Percentiles rank a stretch among this genome's conserved stretches.
Evolutionary conservation across 30 jellyfish, hydroid and myxozoan species (phyloP).

Genomic region (Pelagia noctiluca): DNA sequence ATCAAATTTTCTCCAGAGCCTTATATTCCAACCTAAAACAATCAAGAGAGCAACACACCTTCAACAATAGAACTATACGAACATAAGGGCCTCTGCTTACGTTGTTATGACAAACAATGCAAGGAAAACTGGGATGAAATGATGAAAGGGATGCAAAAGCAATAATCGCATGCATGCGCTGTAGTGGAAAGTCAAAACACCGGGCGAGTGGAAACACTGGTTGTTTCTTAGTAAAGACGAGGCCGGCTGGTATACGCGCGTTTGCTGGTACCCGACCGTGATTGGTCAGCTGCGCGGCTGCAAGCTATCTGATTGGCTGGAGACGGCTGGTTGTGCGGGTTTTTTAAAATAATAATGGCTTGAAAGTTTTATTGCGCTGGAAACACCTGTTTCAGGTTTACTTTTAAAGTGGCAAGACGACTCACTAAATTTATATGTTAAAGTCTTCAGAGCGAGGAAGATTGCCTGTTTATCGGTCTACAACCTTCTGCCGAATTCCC

Average conservation of each 20-base stretch:
- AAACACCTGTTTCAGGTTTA: constrained; percentile 81
- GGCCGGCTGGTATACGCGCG: constrained; percentile 85
- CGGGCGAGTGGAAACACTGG: too few species aligned
- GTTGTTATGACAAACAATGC: too few species aligned
- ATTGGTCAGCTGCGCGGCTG: constrained; percentile 80
- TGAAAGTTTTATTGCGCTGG: constrained; percentile 59
- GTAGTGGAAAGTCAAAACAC: too few species aligned
- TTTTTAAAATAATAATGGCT: constrained; percentile 77
- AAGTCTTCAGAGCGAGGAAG: constrained; percentile 23
- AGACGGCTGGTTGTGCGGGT: constrained; percentile 93
- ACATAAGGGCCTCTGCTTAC: too few species aligned
- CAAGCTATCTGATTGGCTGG: constrained; percentile 69
- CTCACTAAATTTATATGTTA: constrained; percentile 55
- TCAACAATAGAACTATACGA: too few species aligned
- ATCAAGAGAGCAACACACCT: too few species aligned
- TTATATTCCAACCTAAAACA: too few species aligned
- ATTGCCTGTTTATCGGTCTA: too few species aligned
- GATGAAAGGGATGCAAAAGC: too few species aligned
- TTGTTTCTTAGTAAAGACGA: constrained; percentile 43
- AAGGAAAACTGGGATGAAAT: too few species aligned
- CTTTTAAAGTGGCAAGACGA: constrained; percentile 82
- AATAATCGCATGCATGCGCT: too few species aligned
- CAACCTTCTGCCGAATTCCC: neutral
- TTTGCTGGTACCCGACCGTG: constrained; percentile 78
- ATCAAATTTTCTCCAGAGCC: too few species aligned